Conservation (phyloP, 2,113 vertebrate species). For the Bufo gargarizans region DNA sequence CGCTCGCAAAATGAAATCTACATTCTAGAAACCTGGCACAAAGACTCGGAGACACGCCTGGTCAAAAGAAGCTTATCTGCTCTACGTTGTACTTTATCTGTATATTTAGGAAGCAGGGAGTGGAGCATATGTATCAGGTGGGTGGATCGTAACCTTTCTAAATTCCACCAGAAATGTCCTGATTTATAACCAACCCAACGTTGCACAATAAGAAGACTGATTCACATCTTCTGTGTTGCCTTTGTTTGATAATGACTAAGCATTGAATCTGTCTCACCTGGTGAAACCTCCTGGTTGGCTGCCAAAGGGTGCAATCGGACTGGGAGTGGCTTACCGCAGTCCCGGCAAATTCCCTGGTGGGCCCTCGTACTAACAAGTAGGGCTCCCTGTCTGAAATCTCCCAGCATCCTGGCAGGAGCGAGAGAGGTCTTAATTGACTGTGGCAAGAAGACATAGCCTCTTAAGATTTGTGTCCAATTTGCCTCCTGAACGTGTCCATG, state of each 20-base stretch:
- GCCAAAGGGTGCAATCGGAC: background rate
- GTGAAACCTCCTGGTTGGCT: background rate
- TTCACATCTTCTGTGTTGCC: conserved; percentile 3
- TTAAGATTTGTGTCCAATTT: too few species aligned
- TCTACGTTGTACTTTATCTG: background rate
- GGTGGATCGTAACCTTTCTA: conserved; percentile 33
- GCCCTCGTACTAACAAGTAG: too few species aligned
- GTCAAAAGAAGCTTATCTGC: background rate
- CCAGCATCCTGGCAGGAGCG: too few species aligned
- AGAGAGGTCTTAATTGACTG: too few species aligned
- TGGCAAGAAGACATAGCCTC: too few species aligned
- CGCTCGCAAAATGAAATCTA: background rate
- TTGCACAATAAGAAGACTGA: conserved; percentile 17
- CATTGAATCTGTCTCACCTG: background rate
- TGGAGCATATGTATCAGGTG: background rate
- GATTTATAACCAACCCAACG: background rate
- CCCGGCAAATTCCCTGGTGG: too few species aligned
- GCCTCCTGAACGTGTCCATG: too few species aligned
- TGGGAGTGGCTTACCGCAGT: too few species aligned
- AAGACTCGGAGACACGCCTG: conserved; percentile 12
- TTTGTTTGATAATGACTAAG: background rate
- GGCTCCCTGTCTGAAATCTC: too few species aligned
- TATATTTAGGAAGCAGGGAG: conserved; percentile 30
- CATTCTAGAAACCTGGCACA: background rate
- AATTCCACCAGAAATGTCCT: background rate